Evolutionary conservation across 2,113 vertebrate genomes (phyloP), one percentile per base, ranked within the genome.

Genomic region (Tapirus terrestris): DNA sequence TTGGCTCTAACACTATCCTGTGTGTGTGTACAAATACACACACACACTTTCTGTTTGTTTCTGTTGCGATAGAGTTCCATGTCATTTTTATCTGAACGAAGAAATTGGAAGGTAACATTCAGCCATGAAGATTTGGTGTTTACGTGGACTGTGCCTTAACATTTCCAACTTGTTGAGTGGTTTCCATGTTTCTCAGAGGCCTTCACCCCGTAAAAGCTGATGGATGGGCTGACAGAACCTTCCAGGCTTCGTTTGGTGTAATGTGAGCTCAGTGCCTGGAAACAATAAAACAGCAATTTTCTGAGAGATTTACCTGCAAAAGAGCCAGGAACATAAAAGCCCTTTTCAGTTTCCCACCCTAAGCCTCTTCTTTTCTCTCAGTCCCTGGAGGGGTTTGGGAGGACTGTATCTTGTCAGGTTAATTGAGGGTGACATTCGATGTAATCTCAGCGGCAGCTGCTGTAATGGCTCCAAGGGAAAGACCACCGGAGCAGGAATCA

Each of bases 211-310:
- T 83, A 86, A 85, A 95, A 91, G 51, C 84, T 96, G 95, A 91
- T 75, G 89, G 88, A 80, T 85, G 36, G 73, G 18, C 82, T 88
- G 86, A 80, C 92, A 97, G 87, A 76, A 9, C 88, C 76, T 95
- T 84, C 88, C 94, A 97, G 97, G 63, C 95, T 94, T 94, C 17
- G 11, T 76, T 31, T 58, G 58, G n/a, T 67, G 84, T 94, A 97
- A 98, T 75, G 73, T 88, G 98, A 98, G 84, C 94, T 97, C 86
- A 93, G 92, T 45, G 67, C 90, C 98, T 98, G 75, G 97, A 98
- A 98, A 97, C 93, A 98, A 98, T 98, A 98, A 98, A 98, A 48
- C 33, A 39, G 94, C 48, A 91, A 95, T 97, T 97, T 98, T 98
- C 94, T 73, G 81, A 98, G 97, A 96, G 95, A 45, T 18, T 96